A percentile compares a stretch with the other conserved stretches of the same genome.
phyloP scores from a whole-genome alignment of 1,140 invertebrate genomes.

The Drosophila sp. region DNA sequence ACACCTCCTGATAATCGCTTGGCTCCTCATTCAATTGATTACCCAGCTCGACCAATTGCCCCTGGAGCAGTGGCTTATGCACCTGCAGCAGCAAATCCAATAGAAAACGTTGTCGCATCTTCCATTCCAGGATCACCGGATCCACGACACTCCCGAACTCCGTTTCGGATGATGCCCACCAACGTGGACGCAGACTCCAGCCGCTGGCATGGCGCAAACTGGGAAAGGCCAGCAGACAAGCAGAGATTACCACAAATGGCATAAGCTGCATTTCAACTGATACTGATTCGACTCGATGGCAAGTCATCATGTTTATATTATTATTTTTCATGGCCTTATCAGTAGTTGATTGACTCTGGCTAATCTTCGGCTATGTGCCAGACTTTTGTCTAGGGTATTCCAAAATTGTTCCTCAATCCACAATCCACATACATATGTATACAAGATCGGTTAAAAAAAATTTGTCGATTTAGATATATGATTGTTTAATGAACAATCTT shows the following conservation, averaged over 20 bases:
- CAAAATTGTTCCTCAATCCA: no score
- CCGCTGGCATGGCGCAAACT: background rate
- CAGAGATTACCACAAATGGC: slow-evolving; percentile 17
- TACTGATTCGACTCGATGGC: background rate
- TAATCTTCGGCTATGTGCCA: no score
- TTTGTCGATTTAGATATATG: no score
- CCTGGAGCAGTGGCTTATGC: slow-evolving; percentile 64
- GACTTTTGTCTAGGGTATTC: no score
- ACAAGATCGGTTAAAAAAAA: no score
- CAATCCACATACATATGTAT: no score
- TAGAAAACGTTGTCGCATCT: slow-evolving; percentile 52
- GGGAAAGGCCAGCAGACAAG: slow-evolving; percentile 12
- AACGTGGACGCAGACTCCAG: slow-evolving; percentile 27
- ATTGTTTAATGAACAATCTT: no score
- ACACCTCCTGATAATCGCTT: slow-evolving; percentile 43
- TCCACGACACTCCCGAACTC: background rate
- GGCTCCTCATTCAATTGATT: slow-evolving; percentile 67
- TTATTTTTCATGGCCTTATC: background rate
- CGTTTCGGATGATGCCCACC: background rate
- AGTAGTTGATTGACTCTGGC: no score
- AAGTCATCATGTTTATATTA: slow-evolving; percentile 4
- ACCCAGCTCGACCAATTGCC: slow-evolving; percentile 73
- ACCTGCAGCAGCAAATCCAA: slow-evolving; percentile 69
- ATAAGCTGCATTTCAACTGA: slow-evolving; percentile 43
- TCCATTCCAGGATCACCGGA: slow-evolving; percentile 14